Evolutionary conservation across 2,113 vertebrate genomes (phyloP), one percentile per base, ranked within the genome.

Genomic region (Pachycephala philippinensis): DNA sequence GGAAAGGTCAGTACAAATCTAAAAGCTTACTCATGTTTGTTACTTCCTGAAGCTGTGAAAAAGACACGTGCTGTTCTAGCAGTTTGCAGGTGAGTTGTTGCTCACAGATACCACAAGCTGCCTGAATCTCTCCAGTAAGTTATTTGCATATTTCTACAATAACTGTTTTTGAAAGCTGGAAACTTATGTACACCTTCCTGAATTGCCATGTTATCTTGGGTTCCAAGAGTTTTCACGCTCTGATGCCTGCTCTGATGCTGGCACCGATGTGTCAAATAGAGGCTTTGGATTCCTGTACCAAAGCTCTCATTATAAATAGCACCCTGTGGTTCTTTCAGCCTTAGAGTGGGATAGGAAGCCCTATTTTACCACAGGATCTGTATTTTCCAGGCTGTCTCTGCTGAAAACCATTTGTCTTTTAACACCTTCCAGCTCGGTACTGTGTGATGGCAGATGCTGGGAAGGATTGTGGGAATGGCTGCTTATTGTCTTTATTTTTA

Each of bases 191-290:
- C 21, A 21, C 27, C 30, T 74, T 42, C 53, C 45, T 40, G 26
- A 69, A 54, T 45, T 0, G 1, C 49, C 35, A 4, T 1, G 0
- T 71, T 35, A 8, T 57, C 77, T 50, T 35, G 56, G 3, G 30
- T 47, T 27, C 44, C 21, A 10, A 30, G 72, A 80, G 57, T 49
- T 86, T 70, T 63, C 1, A 0, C 33, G 0, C 39, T 44, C 70
- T 26, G 14, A 27, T 44, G 26, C 18, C 37, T 70, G 31, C 68
- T 66, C 47, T 50, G 35, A 39, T 70, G 37, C 66, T 54, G 18
- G 50, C 66, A 53, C 44, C 24, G 47, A 8, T 21, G 13, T 47
- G 47, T 63, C 57, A 47, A 11, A 35, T 18, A 39, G 0, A 49
- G 64, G 6, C 28, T 87, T 74, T 40, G 26, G 30, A 50, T 81